Conservation (phyloP, 2,113 vertebrate species). For the Saccopteryx leptura region DNA sequence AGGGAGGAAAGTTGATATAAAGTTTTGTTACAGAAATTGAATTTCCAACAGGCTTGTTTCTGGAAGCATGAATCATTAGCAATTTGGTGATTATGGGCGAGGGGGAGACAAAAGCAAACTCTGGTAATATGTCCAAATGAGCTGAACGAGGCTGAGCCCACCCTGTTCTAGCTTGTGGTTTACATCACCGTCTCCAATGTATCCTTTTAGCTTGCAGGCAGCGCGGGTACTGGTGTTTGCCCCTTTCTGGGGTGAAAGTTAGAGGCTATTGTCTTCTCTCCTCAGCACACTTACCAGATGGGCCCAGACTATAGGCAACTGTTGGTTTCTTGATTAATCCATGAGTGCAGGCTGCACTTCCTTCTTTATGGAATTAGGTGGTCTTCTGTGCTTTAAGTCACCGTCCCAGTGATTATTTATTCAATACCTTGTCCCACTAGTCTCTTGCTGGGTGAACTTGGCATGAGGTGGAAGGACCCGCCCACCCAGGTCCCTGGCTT, state of each 20-base stretch:
- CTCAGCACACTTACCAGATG: neutral
- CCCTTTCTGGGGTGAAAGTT: neutral
- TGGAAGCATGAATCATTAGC: constrained; percentile 5
- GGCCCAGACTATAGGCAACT: neutral
- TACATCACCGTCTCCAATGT: neutral
- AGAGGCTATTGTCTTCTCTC: neutral
- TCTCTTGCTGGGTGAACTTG: constrained; percentile 47
- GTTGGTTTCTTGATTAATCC: neutral
- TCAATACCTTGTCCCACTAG: neutral
- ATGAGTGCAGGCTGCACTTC: neutral
- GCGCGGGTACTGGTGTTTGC: neutral
- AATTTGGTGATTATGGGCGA: neutral
- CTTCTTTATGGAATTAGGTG: neutral
- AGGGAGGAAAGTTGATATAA: neutral
- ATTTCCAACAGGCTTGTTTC: constrained; percentile 54
- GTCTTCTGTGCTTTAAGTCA: neutral
- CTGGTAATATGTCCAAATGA: neutral
- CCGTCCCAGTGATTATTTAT: neutral
- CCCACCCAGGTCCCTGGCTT: neutral
- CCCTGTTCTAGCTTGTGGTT: neutral
- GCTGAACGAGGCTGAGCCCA: neutral
- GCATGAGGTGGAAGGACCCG: neutral
- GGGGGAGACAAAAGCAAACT: neutral
- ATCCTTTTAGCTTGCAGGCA: neutral
- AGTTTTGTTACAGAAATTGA: constrained; percentile 49